These are phyloP conservation scores for Bugula neritina DNA, from an alignment of 2,888 invertebrate species.

Conservation along the genomic window DNA sequence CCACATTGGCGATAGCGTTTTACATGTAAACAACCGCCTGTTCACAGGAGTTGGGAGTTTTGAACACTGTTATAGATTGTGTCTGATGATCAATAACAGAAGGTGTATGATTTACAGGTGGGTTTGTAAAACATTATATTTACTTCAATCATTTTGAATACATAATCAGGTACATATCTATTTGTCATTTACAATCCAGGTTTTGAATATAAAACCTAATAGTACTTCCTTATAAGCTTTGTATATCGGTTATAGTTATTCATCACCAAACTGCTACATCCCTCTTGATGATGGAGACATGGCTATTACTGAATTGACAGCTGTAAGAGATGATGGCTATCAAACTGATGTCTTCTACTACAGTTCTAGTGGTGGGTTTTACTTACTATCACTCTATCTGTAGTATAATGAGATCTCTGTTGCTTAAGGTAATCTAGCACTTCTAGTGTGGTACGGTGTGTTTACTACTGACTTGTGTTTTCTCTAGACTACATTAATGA, in stretches of 20 bases:
- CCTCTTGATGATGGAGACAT: background rate
- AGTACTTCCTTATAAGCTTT: too few relatives aligned
- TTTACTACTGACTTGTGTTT: background rate
- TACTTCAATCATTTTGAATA: background rate
- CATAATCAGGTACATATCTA: background rate
- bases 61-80: slow-evolving; percentile 8
- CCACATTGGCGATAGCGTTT: background rate
- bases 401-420: too few relatives aligned
- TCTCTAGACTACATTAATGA: background rate
- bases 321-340: background rate
- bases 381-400: too few relatives aligned
- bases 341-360: background rate
- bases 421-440: too few relatives aligned
- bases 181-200: too few relatives aligned
- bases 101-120: slow-evolving; percentile 1
- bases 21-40: background rate
- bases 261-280: background rate
- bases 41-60: background rate
- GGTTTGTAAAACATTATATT: background rate
- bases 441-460: too few relatives aligned
- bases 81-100: slow-evolving; percentile 4
- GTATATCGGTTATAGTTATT: background rate
- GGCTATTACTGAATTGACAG: background rate
- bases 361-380: background rate
- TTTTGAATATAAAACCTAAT: too few relatives aligned